These are phyloP conservation scores for Globodera rostochiensis DNA, from an alignment of 1,140 invertebrate species.

Conservation along the genomic window DNA sequence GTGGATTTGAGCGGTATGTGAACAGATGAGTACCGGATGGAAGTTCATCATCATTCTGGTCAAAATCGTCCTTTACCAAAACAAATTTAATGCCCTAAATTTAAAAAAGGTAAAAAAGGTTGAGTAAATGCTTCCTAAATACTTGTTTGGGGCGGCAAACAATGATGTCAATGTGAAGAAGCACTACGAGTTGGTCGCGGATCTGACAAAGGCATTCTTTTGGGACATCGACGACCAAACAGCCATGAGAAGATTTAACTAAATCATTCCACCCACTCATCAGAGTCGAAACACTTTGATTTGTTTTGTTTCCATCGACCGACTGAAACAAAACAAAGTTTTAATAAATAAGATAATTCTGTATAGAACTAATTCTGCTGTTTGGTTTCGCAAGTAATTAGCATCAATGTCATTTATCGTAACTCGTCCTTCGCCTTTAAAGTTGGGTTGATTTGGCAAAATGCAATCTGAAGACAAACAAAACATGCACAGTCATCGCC, in stretches of 20 bases:
- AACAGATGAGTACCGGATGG: slow-evolving; percentile 41
- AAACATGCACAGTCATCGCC: not conserved
- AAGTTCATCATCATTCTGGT: slow-evolving; percentile 34
- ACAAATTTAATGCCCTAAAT: slow-evolving; percentile 54
- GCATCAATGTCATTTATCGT: slow-evolving; percentile 42
- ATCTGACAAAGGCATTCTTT: slow-evolving; percentile 24
- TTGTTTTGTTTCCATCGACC: not conserved
- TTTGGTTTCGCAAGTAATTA: slow-evolving; percentile 34
- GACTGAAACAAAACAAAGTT: slow-evolving; percentile 25
- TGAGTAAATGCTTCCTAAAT: not conserved
- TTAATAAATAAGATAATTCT: not conserved
- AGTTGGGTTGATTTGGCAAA: slow-evolving; percentile 44
- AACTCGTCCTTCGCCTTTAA: slow-evolving; percentile 34
- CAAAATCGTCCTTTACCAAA: not conserved
- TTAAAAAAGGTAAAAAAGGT: slow-evolving; percentile 14
- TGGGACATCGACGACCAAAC: slow-evolving; percentile 43
- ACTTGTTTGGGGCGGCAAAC: slow-evolving; percentile 43
- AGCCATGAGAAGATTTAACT: slow-evolving; percentile 28
- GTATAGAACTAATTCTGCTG: slow-evolving; percentile 15
- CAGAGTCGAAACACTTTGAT: slow-evolving; percentile 34
- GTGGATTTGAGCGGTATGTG: slow-evolving; percentile 47
- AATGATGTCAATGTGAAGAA: slow-evolving; percentile 34
- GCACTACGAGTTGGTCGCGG: slow-evolving; percentile 30
- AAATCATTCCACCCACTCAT: slow-evolving; percentile 32
- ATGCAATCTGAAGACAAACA: slow-evolving; percentile 41